Evolutionary conservation across 2,888 invertebrate genomes (phyloP), one percentile per base, ranked within the genome.

Genomic region (Tenthredo scrophulariae): DNA sequence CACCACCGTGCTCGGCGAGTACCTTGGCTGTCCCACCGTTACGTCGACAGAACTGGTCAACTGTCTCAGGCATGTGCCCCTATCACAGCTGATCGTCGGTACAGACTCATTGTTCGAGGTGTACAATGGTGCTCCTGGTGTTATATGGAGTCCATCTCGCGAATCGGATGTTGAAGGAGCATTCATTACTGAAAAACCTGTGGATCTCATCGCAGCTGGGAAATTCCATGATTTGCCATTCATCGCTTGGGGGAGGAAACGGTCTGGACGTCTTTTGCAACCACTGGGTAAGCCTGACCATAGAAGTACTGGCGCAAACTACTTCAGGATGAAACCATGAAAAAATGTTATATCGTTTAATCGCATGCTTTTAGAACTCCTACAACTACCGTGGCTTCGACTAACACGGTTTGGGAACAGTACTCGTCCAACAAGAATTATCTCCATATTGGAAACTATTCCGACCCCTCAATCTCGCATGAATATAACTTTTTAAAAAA

Each of bases 221-320:
- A 84, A 87, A 26, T 91, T 90, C 77, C 89, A 91, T 9, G 91
- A 92, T 80, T 89, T 93, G 85, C 92, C 93, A 0, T 90, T 89
- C 88, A 91, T 93, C 70, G 87, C 88, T 4, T 92, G 92, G 0
- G 33, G 33, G 5, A 33, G 33, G 33, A 4, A 33, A 33, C 5
- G 33, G 33, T 33, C 33, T 33, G 33, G 33, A 33, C 33, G 4
- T 33, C 33, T 33, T 33, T 33, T 33, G 33, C 33, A 5, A 33
- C 33, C 33, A 33, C 33, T 33, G 33, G 33, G 33, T 33, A 33
- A 33, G 33, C 33, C 4, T 33, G 33, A 33, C 4, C 4, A 15
- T 10, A 29, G 33, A 33, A 15, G 13, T 4, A 26, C 15, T 15
- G 22, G 29, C 29, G n/a, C 15, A 29, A 65, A 65, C 4, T 15